These are phyloP conservation scores for Cryptocheilus praepositus DNA, from an alignment of 2,888 invertebrate species.

Conservation along the genomic window DNA sequence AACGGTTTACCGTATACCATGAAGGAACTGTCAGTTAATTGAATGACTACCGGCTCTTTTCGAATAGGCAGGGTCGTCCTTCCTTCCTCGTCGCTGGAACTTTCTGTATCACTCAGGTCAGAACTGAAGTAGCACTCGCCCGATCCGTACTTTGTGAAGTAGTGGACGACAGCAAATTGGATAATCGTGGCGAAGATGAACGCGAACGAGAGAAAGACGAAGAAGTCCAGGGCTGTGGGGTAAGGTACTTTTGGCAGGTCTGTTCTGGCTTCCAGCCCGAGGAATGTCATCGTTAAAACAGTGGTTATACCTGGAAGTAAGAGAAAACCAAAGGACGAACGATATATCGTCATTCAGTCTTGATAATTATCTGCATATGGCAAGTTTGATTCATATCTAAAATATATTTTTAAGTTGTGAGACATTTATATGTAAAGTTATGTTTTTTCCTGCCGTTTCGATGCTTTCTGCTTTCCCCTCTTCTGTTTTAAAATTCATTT, in stretches of 20 bases:
- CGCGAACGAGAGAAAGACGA: constrained; percentile 87
- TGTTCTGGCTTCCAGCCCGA: constrained; percentile 86
- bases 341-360: neutral
- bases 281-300: constrained; percentile 89
- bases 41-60: constrained; percentile 51
- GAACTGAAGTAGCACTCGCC: constrained; percentile 86
- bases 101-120: constrained; percentile 78
- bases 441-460: too few relatives aligned
- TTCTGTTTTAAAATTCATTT: too few relatives aligned
- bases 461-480: too few relatives aligned
- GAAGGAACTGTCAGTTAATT: neutral
- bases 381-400: too few relatives aligned
- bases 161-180: constrained; percentile 90
- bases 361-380: too few relatives aligned
- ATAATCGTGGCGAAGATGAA: constrained; percentile 89
- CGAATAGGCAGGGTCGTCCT: constrained; percentile 43
- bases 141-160: constrained; percentile 89
- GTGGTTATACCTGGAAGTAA: constrained; percentile 83
- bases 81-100: constrained; percentile 77
- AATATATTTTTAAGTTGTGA: too few relatives aligned
- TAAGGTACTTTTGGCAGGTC: constrained; percentile 91
- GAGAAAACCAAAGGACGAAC: too few relatives aligned
- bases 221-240: constrained; percentile 90
- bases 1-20: too few relatives aligned
- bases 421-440: too few relatives aligned